Percentiles rank a stretch among this genome's conserved stretches.
Evolutionary conservation across 2,113 vertebrate species (phyloP).

Genomic region (Takifugu flavidus): DNA sequence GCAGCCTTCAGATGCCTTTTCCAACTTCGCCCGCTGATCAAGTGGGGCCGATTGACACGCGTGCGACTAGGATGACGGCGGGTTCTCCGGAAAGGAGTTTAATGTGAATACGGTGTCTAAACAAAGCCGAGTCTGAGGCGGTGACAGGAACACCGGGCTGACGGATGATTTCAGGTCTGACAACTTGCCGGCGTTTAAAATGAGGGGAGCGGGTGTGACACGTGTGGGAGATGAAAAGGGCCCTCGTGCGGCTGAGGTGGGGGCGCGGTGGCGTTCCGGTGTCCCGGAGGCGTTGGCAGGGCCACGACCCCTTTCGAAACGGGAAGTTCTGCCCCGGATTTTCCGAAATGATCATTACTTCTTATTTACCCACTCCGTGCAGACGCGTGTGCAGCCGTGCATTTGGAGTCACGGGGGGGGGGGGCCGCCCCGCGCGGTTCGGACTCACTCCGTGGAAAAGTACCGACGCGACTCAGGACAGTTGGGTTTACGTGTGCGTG

Average conservation of each 20-base stretch:
- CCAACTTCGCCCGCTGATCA: conserved; percentile 53
- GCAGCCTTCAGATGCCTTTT: conserved; percentile 41
- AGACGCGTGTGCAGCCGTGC: no score
- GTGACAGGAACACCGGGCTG: conserved; percentile 5
- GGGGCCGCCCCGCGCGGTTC: no score
- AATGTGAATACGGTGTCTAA: conserved; percentile 38
- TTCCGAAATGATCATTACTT: no score
- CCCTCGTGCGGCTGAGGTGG: background rate
- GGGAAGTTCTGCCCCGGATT: no score
- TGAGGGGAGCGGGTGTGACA: background rate
- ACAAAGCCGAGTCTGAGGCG: conserved; percentile 40
- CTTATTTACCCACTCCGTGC: no score
- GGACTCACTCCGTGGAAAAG: no score
- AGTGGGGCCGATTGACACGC: conserved; percentile 38
- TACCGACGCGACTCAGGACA: background rate
- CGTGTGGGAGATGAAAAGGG: no score
- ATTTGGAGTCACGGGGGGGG: no score
- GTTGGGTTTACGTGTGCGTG: conserved; percentile 3
- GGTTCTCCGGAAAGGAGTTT: conserved; percentile 31
- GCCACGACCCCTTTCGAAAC: no score
- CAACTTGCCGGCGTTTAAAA: no score
- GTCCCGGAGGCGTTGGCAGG: no score
- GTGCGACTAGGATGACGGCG: conserved; percentile 30
- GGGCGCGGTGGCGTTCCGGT: background rate
- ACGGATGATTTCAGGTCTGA: conserved; percentile 11